Base-by-base conservation (phyloP, 2,888 invertebrate species). In the Frankliniella fusca region DNA sequence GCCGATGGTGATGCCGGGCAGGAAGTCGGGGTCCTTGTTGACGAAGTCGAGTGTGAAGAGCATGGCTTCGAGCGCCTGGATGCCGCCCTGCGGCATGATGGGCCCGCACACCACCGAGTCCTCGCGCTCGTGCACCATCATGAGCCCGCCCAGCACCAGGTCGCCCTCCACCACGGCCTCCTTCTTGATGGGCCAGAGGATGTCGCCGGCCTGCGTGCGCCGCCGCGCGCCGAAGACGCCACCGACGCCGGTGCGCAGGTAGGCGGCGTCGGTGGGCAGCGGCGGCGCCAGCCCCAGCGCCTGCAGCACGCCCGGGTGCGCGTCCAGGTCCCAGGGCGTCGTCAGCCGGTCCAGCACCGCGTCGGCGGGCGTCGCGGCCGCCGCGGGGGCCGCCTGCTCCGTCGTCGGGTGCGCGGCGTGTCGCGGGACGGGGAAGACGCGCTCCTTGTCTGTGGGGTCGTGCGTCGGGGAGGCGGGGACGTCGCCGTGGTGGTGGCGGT, bases 101-200 rank as follows among this genome's bases (percentile, higher is more conserved):
- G 95, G 95, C 0, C 97, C 97, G 86, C 97, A 97, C 2, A 94
- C 95, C 87, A 94, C 92, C 80, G 92, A 92, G 85, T 97, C 97
- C 85, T 95, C 95, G 48, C 97, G 90, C 86, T 97, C 97, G 87
- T 97, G 97, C 0, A 97, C 94, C 95, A 97, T 97, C 95, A 97
- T 97, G 80, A 97, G 89, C 0, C 97, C 97, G 9, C 97, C 97
- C 1, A 97, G 90, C 12, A 96, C 92, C 80, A 97, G 90, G 86
- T 97, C 94, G 0, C 97, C 97, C 87, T 96, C 95, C 80, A 97
- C 93, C 10, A 94, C 93, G 0, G 96, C 95, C 85, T 96, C 95
- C 86, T 94, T 92, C 86, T 96, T 96, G 7, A 95, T 93, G 0
- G 96, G 96, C 96, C 95, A 95, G 85, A 85, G 87, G 50, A 88